Percentiles rank a stretch among this genome's conserved stretches.
Conservation (phyloP, 2,113 vertebrate genomes). For the Lepidiolamprologus cunningtoni region DNA sequence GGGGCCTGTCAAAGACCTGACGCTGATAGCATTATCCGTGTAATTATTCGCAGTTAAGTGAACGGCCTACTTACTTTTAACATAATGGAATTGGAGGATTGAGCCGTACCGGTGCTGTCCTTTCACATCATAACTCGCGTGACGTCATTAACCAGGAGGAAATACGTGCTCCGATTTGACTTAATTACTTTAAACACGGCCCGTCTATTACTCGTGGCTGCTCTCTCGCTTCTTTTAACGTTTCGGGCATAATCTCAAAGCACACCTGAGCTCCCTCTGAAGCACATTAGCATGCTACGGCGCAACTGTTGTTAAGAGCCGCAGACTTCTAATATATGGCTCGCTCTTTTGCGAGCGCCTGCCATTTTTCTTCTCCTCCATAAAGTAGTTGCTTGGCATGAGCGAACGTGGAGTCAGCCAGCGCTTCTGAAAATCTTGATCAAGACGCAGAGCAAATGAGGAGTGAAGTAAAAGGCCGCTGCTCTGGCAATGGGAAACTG, state of each 20-base stretch:
- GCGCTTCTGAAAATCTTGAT: constrained; percentile 19
- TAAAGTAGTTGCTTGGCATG: constrained; percentile 34
- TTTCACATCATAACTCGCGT: constrained; percentile 2
- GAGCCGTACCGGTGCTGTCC: not conserved
- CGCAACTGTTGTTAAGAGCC: not conserved
- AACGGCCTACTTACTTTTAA: constrained; percentile 52
- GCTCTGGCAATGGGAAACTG: not conserved
- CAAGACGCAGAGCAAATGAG: constrained; percentile 35
- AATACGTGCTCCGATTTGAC: not conserved
- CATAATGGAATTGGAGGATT: constrained; percentile 38
- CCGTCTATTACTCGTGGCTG: constrained; percentile 1
- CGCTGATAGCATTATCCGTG: constrained; percentile 61
- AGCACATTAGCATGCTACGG: constrained; percentile 12
- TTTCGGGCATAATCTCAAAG: constrained; percentile 19
- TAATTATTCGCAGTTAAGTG: constrained; percentile 63
- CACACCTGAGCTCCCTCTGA: constrained; percentile 12
- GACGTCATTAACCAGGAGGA: not conserved
- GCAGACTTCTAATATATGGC: constrained; percentile 20
- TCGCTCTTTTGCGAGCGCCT: not conserved
- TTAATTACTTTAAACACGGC: constrained; percentile 15
- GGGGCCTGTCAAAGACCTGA: constrained; percentile 59
- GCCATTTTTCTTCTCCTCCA: constrained; percentile 23
- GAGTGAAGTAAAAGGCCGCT: constrained; percentile 14
- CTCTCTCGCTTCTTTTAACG: not conserved
- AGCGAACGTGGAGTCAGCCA: constrained; percentile 3